Percentiles rank a stretch among this genome's conserved stretches.
These are phyloP conservation scores for Drosophila trapezifrons DNA, from an alignment of 1,140 invertebrate species.

Conservation along the genomic window DNA sequence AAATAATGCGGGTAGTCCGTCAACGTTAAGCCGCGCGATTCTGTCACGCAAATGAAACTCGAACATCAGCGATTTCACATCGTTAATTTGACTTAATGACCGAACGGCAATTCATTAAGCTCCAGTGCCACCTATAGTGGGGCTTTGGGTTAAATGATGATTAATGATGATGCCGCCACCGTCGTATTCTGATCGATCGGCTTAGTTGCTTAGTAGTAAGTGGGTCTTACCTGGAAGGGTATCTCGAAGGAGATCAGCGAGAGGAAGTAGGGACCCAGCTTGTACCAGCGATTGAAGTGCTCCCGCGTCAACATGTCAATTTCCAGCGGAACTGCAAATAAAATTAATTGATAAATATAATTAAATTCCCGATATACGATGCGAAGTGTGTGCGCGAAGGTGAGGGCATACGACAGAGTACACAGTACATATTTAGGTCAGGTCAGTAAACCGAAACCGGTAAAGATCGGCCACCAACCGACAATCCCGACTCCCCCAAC, in stretches of 20 bases:
- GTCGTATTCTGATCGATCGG: not conserved
- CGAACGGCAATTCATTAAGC: slow-evolving; percentile 33
- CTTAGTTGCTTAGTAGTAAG: not conserved
- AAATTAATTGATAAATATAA: slow-evolving; percentile 40
- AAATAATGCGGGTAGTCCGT: slow-evolving; percentile 21
- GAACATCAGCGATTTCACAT: slow-evolving; percentile 36
- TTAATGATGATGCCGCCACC: slow-evolving; percentile 24
- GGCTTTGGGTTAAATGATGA: slow-evolving; percentile 35
- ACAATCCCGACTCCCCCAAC: slow-evolving; percentile 8
- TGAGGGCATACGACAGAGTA: slow-evolving; percentile 13
- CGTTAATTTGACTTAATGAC: slow-evolving; percentile 59
- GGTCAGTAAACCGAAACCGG: slow-evolving; percentile 67
- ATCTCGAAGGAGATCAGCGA: slow-evolving; percentile 95
- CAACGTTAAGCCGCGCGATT: slow-evolving; percentile 19
- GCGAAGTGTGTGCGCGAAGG: slow-evolving; percentile 30
- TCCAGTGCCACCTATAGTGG: slow-evolving; percentile 24
- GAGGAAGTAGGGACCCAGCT: slow-evolving; percentile 94
- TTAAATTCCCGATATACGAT: slow-evolving; percentile 11
- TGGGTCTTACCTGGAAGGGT: slow-evolving; percentile 92
- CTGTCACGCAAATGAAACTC: slow-evolving; percentile 47
- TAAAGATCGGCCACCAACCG: slow-evolving; percentile 34
- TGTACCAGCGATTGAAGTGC: slow-evolving; percentile 98
- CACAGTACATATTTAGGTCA: slow-evolving; percentile 54
- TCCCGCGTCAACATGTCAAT: slow-evolving; percentile 93
- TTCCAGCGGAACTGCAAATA: slow-evolving; percentile 91